Conservation (phyloP, 1,140 invertebrate genomes). For the Bombus cullumanus region DNA sequence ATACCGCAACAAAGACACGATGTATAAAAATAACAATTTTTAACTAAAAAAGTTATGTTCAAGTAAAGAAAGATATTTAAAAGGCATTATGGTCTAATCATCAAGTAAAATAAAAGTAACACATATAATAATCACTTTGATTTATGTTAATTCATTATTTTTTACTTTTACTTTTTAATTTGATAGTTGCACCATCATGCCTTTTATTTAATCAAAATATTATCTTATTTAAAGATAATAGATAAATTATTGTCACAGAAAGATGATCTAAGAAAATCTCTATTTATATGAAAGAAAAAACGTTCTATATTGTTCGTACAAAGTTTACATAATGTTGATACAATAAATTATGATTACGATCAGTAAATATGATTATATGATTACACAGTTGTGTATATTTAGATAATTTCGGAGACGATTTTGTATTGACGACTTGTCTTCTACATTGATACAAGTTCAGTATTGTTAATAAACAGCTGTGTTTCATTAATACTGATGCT, state of each 20-base stretch:
- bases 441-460: constrained; percentile 15
- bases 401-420: constrained; percentile 19
- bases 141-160: background rate
- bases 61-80: constrained; percentile 7
- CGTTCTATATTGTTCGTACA: constrained; percentile 73
- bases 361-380: constrained; percentile 37
- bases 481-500: constrained; percentile 41
- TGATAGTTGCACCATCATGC: constrained; percentile 20
- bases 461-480: constrained; percentile 37
- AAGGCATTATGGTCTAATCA: constrained; percentile 50
- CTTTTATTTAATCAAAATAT: constrained; percentile 23
- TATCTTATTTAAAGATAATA: constrained; percentile 14
- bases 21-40: background rate
- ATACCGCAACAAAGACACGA: background rate
- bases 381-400: constrained; percentile 45
- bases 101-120: constrained; percentile 16
- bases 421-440: constrained; percentile 21
- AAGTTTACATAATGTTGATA: constrained; percentile 78
- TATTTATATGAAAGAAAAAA: constrained; percentile 46
- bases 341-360: constrained; percentile 51
- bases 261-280: constrained; percentile 29
- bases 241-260: constrained; percentile 9
- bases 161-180: background rate
- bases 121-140: constrained; percentile 13
- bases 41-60: constrained; percentile 1